Evolutionary conservation across 2,888 invertebrate genomes (phyloP), one percentile per base, ranked within the genome.

Genomic region (Carcina quercana): DNA sequence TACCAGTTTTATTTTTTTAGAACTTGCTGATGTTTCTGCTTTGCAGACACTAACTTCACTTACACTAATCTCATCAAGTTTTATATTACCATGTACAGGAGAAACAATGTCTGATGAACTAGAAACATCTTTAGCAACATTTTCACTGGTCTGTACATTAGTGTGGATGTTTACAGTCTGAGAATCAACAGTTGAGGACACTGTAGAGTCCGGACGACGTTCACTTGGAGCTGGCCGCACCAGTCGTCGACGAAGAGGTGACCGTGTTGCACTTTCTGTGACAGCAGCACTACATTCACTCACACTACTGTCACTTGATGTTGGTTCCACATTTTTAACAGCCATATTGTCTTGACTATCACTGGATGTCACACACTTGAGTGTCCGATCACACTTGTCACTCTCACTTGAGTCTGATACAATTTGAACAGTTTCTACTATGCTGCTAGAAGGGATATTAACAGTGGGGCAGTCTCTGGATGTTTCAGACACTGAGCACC

Each of bases 1-100:
- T 58, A 75, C 65, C 47, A 83, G 71, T 59, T 75, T 83, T 54
- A 83, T 79, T 72, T 73, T 83, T 59, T 74, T 82, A 53, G 79
- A 63, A 70, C 66, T 69, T 42, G 67, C 53, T 34, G 80, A 78
- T 33, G 78, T 74, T 65, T 83, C 83, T 66, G 82, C 79, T 76
- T 78, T 74, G 71, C 80, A 79, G 67, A 80, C 63, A 72, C 70
- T 80, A 57, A 75, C 61, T 66, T 78, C 80, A 66, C 70, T 78
- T 68, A 78, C 50, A 66, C 70, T 76, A 73, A 69, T 72, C 64
- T 75, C 74, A 63, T 76, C 71, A 53, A 67, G 65, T 53, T 70
- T 75, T 50, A 62, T 54, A 65, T 66, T 73, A 72, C 65, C 68
- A 58, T 70, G 62, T 60, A 63, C 52, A 56, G 53, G 50, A 45